Evolutionary conservation across 2,888 invertebrate genomes (phyloP), one percentile per base, ranked within the genome.

Genomic region (Ypsolopha sequella): DNA sequence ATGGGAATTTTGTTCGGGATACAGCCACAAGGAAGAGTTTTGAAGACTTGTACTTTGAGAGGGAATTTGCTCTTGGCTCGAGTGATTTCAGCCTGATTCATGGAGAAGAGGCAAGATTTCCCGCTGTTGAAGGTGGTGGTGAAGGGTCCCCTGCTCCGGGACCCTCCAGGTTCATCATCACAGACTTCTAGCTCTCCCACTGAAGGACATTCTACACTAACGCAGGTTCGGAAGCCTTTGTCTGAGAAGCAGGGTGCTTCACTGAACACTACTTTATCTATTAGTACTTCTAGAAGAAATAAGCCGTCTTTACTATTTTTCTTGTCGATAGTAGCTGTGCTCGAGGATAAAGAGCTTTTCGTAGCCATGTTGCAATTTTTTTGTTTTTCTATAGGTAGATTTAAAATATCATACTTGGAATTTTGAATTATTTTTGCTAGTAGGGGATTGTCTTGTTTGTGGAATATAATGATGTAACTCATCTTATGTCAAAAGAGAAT

Each of bases 31-130:
- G 89, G 89, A 57, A 91, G 79, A 50, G 88, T 88, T 61, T 90
- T 91, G 60, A 82, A 88, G 0, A 91, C 88, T 0, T 82, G 75
- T 50, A 91, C 77, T 50, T 76, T 79, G 2, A 92, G 66, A 1
- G 90, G 89, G 60, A 91, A 91, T 46, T 80, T 80, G 52, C 71
- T 71, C 62, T 88, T 71, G 0, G 89, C 89, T 44, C 78, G 70
- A n/a, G 64, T 63, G 0, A 91, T 88, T 36, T 89, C 88, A 7
- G 66, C 59, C 44, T 88, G 80, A 34, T 89, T 88, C 4, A 92
- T 68, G 0, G 90, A 90, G 63, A 92, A 92, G n/a, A 92, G 73
- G 59, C 91, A 91, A 0, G 91, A 91, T 68, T 91, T 91, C 34
- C 91, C 91, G 58, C 82, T 90, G 63, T 89, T 90, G 52, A 90